Conservation (phyloP, 2,888 invertebrate genomes). For the Brenthis ino region DNA sequence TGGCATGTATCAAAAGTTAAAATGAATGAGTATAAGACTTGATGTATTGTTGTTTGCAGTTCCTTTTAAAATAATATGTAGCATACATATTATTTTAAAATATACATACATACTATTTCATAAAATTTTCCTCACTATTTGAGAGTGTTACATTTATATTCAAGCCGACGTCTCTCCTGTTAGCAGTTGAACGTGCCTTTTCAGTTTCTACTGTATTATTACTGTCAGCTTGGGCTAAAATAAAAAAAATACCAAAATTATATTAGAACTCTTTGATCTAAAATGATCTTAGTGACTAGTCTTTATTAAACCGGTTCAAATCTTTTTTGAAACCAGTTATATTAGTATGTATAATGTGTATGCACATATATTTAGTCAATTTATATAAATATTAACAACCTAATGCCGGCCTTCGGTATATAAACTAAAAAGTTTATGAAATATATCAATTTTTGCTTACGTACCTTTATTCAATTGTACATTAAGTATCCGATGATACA, state of each 20-base stretch:
- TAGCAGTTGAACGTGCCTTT: conserved; percentile 15
- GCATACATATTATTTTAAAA: no score
- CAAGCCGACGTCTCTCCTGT: conserved; percentile 62
- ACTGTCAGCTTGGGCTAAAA: conserved; percentile 49
- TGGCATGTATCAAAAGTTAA: no score
- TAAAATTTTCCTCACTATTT: conserved; percentile 46
- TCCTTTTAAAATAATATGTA: conserved; percentile 28
- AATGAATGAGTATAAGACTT: not conserved
- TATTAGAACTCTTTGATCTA: not conserved
- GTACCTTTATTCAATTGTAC: conserved; percentile 60
- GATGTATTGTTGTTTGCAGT: conserved; percentile 6
- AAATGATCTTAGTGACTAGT: no score
- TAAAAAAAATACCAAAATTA: conserved; percentile 24
- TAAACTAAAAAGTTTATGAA: not conserved
- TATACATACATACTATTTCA: not conserved
- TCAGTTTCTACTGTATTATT: conserved; percentile 1
- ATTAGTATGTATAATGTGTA: no score
- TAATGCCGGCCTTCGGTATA: no score
- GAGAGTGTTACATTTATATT: conserved; percentile 64
- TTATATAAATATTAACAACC: no score
- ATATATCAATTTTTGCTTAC: not conserved
- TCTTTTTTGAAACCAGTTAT: no score
- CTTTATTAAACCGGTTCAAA: no score
- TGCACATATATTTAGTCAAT: no score
- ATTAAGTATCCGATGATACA: conserved; percentile 71